Conservation (phyloP, 2,797 vertebrate species). For the Lacerta bilineata region DNA sequence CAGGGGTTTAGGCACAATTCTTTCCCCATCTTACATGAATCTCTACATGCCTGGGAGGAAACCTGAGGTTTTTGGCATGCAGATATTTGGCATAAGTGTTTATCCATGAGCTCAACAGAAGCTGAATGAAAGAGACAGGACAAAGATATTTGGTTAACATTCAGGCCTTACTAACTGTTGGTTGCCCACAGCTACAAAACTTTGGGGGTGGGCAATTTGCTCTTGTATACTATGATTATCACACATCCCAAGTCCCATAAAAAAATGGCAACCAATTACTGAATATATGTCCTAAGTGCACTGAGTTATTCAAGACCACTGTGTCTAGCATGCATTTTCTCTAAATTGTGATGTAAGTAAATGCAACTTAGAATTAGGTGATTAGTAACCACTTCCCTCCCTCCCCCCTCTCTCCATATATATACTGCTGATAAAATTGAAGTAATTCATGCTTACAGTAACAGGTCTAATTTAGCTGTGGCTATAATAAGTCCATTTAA, state of each 20-base stretch:
- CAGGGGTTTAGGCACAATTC: no score
- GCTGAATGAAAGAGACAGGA: neutral
- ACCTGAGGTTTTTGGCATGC: no score
- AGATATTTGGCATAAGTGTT: no score
- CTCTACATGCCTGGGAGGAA: no score
- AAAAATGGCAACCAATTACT: neutral
- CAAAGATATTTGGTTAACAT: neutral
- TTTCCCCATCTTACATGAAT: no score
- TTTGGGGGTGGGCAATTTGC: neutral
- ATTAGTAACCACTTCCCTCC: neutral
- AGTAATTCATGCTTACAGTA: neutral
- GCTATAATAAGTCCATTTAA: slow-evolving; percentile 29
- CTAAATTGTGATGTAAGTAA: slow-evolving; percentile 7
- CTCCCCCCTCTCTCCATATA: no score
- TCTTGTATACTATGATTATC: neutral
- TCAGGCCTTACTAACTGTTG: neutral
- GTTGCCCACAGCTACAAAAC: neutral
- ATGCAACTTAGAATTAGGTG: slow-evolving; percentile 1
- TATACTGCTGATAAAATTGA: slow-evolving; percentile 1
- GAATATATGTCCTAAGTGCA: neutral
- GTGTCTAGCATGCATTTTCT: neutral
- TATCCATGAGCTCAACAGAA: no score
- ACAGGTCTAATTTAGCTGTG: slow-evolving; percentile 11
- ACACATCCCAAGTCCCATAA: neutral
- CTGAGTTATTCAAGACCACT: neutral